Evolutionary conservation across 2,113 vertebrate species (phyloP), one percentile per base, ranked within the genome.

Genomic region (Dasyornis broadbenti): DNA sequence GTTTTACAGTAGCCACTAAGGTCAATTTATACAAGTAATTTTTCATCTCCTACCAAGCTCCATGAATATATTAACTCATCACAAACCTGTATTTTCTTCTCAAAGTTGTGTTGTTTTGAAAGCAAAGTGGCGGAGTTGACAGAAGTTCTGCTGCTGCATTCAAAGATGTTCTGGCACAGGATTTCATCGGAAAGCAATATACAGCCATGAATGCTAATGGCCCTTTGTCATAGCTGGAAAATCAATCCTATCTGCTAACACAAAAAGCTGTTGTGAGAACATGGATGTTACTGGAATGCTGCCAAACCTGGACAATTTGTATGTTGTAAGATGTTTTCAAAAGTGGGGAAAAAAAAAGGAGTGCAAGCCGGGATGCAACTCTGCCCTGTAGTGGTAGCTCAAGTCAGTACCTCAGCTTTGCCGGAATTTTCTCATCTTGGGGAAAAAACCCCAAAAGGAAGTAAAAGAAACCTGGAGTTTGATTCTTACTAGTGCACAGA

Each of bases 1-100:
- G 30, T 49, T 96, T 97, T 97, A 96, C 63, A 80, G 56, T 65
- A 95, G 54, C 19, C 57, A 73, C 42, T 76, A 87, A 96, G 84
- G 72, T 97, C 90, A 96, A 45, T 89, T 97, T 96, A 96, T 92
- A 56, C 11, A 93, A 94, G 69, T 63, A 92, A 93, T 97, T 95
- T 96, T 97, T 97, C 53, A 97, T 35, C 31, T 93, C 39, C 37
- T 93, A 86, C 35, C 89, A 93, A 95, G 31, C 16, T 80, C 79
- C 13, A 35, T 61, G 23, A 89, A 82, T 76, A 37, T 45, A 89
- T 81, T 86, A 92, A 94, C 6, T 54, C 28, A 90, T 71, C 37
- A 73, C 12, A 45, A 59, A 54, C 30, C 7, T 61, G 24, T 49
- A 28, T 31, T 76, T 28, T 64, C 45, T 88, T 12, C 47, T 68